A percentile compares a stretch with the other conserved stretches of the same genome.
phyloP scores from a whole-genome alignment of 2,113 vertebrate species.

The Phasianus colchicus region DNA sequence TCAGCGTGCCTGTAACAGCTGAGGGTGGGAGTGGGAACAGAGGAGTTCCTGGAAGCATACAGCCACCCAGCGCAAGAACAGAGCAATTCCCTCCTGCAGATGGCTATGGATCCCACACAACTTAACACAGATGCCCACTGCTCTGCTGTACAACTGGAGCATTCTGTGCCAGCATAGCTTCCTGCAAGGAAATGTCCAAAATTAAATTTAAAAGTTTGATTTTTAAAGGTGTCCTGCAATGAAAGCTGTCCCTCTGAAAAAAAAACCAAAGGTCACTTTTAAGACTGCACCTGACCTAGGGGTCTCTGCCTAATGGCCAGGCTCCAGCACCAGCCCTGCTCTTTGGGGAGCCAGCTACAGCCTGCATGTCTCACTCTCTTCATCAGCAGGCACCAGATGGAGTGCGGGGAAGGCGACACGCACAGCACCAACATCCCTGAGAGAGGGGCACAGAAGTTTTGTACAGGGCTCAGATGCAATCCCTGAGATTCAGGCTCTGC shows the following conservation, averaged over 20 bases:
- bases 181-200: neutral
- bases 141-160: neutral
- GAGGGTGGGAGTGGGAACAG: slow-evolving; percentile 4
- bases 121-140: neutral
- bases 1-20: neutral
- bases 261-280: neutral
- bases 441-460: neutral
- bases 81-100: neutral
- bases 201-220: neutral
- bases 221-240: neutral
- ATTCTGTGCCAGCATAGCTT: neutral
- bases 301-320: rapidly evolving
- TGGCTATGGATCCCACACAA: neutral
- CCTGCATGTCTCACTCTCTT: neutral
- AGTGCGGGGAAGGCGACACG: neutral
- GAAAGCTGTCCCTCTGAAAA: neutral
- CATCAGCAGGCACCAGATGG: neutral
- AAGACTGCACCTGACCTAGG: neutral
- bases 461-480: neutral
- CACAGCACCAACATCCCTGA: neutral
- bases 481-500: neutral
- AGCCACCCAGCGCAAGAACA: neutral
- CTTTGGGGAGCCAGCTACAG: neutral
- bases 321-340: neutral
- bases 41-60: neutral